Base-by-base conservation (phyloP, 2,888 invertebrate genomes). In the Strigamia maritima region DNA sequence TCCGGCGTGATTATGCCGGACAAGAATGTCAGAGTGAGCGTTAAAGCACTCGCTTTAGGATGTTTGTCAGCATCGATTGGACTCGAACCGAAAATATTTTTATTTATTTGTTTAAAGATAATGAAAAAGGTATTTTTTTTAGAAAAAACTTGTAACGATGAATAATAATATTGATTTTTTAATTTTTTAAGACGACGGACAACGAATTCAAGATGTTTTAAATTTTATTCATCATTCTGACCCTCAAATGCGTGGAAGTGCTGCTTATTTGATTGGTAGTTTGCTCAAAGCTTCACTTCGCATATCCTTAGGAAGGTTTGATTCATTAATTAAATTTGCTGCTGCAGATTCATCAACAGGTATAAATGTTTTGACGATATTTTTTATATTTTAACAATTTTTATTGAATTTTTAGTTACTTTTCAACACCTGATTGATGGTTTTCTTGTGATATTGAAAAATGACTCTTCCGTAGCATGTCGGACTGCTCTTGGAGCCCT, bases 1-100 rank as follows among this genome's bases (percentile, higher is more conserved):
- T 83, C 82, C 35, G 90, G 90, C 7, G 87, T 88, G 2, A 84
- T 92, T 76, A 90, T 93, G 81, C 87, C 92, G 1, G 97, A 97
- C 85, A 90, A 90, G 85, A 87, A 88, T 26, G 91, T 94, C 44
- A 89, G 97, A 44, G 95, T 98, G 38, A 97, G 97, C 80, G 93
- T 96, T 0, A 97, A 97, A 87, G 92, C 94, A 8, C 89, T 97
- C 49, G 94, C 96, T 0, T 85, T 97, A 24, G 90, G 90, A 79
- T 95, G 95, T 84, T 85, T 97, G 26, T 90, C 92, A 0, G 91
- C 91, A 82, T 90, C 94, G 79, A 86, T 95, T 44, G 89, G 90
- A 54, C 85, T 95, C 28, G 90, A 91, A 83, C 95, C 97, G 0
- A 89, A 90, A 81, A 88, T 92, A 4, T 89, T 95, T 90, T 92